Conservation (phyloP, 2,113 vertebrate genomes). For the Porphyrio hochstetteri region DNA sequence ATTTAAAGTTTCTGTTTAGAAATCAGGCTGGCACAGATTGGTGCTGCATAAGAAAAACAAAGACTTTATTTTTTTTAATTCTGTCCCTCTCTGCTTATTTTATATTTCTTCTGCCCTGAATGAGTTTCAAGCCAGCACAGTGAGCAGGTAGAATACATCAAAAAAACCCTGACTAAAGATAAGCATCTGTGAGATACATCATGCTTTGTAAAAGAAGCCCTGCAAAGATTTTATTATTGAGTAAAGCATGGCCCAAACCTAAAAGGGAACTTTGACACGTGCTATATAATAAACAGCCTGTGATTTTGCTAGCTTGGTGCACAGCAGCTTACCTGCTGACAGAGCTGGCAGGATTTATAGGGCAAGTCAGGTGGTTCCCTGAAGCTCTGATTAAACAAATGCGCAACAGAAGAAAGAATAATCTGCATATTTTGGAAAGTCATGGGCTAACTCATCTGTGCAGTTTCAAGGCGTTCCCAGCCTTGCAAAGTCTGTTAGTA, state of each 20-base stretch:
- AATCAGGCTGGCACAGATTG: slow-evolving; percentile 10
- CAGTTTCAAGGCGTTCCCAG: neutral
- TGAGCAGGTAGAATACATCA: neutral
- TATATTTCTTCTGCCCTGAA: neutral
- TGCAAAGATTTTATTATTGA: neutral
- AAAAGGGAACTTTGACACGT: neutral
- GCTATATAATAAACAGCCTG: neutral
- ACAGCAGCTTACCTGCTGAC: neutral
- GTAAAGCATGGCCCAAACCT: neutral
- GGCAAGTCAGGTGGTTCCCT: neutral
- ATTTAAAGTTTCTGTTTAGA: slow-evolving; percentile 38
- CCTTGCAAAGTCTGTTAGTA: neutral
- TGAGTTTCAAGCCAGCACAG: neutral
- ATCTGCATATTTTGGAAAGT: neutral
- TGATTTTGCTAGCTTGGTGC: neutral
- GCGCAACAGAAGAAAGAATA: neutral
- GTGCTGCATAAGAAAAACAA: slow-evolving; percentile 7
- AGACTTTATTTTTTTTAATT: slow-evolving; percentile 3
- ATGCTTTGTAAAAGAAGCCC: neutral
- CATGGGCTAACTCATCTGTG: neutral
- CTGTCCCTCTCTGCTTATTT: slow-evolving; percentile 16
- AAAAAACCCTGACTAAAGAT: neutral
- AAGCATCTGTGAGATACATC: neutral
- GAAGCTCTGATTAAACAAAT: neutral
- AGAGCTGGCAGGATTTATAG: neutral